A percentile compares a stretch with the other conserved stretches of the same genome.
phyloP scores from a whole-genome alignment of 2,888 invertebrate genomes.

The Hirtodrosophila histrioides region DNA sequence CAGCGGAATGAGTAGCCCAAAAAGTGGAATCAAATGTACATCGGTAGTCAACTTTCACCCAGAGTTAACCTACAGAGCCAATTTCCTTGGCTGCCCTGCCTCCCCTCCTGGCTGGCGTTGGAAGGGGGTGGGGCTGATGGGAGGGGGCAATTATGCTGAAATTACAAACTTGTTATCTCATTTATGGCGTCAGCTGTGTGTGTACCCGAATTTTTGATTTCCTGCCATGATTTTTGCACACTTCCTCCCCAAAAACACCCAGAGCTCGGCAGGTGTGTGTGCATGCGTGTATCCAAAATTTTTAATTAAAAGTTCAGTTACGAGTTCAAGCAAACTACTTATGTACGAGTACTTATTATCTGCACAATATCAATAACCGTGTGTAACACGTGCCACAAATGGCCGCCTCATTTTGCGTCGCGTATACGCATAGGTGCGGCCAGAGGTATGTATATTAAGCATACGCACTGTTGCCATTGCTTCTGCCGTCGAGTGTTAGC shows the following conservation, averaged over 20 bases:
- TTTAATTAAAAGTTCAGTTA: conserved; percentile 49
- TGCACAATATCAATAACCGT: conserved; percentile 36
- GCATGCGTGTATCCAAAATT: conserved; percentile 30
- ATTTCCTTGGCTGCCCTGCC: background rate
- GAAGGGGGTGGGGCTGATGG: background rate
- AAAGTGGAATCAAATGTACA: conserved; percentile 42
- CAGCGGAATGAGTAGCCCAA: background rate
- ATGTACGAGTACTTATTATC: conserved; percentile 14
- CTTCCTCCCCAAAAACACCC: background rate
- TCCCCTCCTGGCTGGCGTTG: background rate
- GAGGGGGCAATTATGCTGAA: conserved; percentile 66
- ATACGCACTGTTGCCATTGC: conserved; percentile 18
- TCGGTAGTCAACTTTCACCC: conserved; percentile 19
- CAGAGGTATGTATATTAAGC: conserved; percentile 5
- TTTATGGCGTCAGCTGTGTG: conserved; percentile 70
- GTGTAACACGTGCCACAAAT: conserved; percentile 35
- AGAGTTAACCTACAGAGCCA: conserved; percentile 17
- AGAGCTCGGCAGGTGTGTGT: conserved; percentile 30
- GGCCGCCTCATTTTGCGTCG: conserved; percentile 4
- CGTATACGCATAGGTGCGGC: background rate
- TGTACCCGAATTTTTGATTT: conserved; percentile 65
- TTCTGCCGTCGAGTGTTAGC: background rate
- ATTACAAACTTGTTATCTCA: conserved; percentile 78
- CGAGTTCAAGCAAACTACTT: conserved; percentile 28
- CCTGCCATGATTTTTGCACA: conserved; percentile 47